These are phyloP conservation scores for Gymnorhina tibicen DNA, from an alignment of 2,113 vertebrate genomes.

Conservation along the genomic window DNA sequence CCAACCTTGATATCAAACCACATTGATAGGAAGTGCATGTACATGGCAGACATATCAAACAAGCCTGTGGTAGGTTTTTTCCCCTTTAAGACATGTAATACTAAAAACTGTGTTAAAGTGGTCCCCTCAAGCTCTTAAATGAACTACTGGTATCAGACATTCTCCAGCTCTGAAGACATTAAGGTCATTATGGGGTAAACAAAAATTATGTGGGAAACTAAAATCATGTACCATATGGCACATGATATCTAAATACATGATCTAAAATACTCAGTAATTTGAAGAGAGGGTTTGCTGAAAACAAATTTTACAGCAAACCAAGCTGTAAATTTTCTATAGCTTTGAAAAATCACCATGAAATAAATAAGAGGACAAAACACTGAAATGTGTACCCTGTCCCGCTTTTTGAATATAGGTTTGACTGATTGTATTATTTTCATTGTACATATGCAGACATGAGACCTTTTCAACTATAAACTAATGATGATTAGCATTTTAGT, in stretches of 20 bases:
- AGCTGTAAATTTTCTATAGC: not conserved
- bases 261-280: conserved; percentile 22
- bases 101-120: not conserved
- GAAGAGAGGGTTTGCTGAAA: conserved; percentile 17
- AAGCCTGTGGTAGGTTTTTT: not conserved
- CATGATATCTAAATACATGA: no score
- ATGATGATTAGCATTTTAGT: not conserved
- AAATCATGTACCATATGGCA: conserved; percentile 22
- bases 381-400: not conserved
- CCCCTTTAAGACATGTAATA: not conserved
- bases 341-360: not conserved
- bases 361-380: not conserved
- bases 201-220: not conserved
- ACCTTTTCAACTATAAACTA: not conserved
- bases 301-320: not conserved
- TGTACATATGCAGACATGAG: not conserved
- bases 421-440: not conserved
- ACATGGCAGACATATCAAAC: not conserved
- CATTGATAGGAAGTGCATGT: not conserved
- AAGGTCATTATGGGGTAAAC: not conserved
- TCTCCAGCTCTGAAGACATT: not conserved
- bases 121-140: not conserved
- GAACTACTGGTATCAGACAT: not conserved
- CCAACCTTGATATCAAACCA: not conserved
- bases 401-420: not conserved